Conservation (phyloP, 2,113 vertebrate species). For the Nibea albiflora region DNA sequence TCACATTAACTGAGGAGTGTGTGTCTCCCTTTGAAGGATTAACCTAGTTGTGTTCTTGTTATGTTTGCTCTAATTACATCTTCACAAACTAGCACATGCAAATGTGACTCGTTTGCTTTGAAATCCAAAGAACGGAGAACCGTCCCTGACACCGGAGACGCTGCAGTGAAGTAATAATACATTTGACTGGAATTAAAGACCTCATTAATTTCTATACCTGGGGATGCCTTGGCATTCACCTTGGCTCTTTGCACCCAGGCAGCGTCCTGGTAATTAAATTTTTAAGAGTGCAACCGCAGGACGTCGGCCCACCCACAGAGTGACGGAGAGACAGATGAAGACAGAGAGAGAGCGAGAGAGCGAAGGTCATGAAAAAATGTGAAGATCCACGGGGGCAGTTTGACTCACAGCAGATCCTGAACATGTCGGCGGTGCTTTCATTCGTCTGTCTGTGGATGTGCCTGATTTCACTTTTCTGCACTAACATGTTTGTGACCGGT, state of each 20-base stretch:
- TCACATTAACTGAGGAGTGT: no score
- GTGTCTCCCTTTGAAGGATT: constrained; percentile 24
- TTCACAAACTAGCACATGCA: constrained; percentile 24
- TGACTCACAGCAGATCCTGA: background rate
- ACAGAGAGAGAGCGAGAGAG: background rate
- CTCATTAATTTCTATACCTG: constrained; percentile 61
- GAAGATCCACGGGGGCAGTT: background rate
- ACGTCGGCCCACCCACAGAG: constrained; percentile 48
- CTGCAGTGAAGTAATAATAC: constrained; percentile 23
- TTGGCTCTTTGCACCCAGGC: constrained; percentile 47
- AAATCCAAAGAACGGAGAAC: background rate
- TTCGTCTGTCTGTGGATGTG: no score
- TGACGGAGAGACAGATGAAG: constrained; percentile 8
- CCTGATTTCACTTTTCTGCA: no score
- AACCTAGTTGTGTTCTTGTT: constrained; percentile 11
- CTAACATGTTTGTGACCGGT: no score
- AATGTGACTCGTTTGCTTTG: background rate
- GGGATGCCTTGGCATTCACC: constrained; percentile 57
- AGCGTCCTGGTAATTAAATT: constrained; percentile 59
- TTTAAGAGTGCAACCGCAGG: constrained; percentile 56
- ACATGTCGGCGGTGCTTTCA: no score
- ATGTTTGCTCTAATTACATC: constrained; percentile 14
- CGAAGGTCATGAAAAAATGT: constrained; percentile 52
- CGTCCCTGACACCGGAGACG: constrained; percentile 16
- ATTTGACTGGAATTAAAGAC: constrained; percentile 39